Base-by-base conservation (phyloP, 2,797 vertebrate species). In the Otus scops region DNA sequence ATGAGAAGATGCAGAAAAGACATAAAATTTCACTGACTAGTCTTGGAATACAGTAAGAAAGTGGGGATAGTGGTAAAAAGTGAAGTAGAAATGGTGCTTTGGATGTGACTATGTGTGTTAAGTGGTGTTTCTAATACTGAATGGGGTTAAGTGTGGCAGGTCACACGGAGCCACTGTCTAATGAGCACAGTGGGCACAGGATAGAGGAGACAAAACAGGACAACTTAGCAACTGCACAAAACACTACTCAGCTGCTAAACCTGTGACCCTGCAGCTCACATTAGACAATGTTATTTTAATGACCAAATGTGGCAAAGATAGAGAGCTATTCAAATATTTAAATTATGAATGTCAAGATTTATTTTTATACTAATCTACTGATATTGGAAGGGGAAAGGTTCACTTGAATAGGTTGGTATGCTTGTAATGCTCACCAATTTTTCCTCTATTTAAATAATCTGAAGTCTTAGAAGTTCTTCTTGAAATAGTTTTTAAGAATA, bases 41-140 rank as follows among this genome's bases (percentile, higher is more conserved):
- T 50, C 20, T 61, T 71, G 38, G 34, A 84, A 69, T 75, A 57
- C 7, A 50, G 10, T 32, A 27, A 73, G n/a, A 86, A 86, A 80
- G 32, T 8, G 9, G 32, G 8, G 10, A 8, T 14, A 39, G 38
- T 39, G 32, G 23, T 64, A 48, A 80, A 78, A 89, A n/a, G 19
- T 36, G 24, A 83, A n/a, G 47, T 45, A 74, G 50, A 78, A 88
- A 32, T 36, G 23, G 13, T 32, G 15, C 45, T 69, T 61, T 73
- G 65, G 36, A 27, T 3, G 1, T 15, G 38, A 36, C 23, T 54
- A 11, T 0, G 1, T 0, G 1, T 14, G 14, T 30, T 71, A 27
- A 69, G 17, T 48, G 64, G 30, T 13, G 14, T 69, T 92, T 64
- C 50, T 56, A 34, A 34, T 20, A 23, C 50, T 54, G 59, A 11